Base-by-base conservation (phyloP, 2,797 vertebrate species). In the Pampus argenteus region DNA sequence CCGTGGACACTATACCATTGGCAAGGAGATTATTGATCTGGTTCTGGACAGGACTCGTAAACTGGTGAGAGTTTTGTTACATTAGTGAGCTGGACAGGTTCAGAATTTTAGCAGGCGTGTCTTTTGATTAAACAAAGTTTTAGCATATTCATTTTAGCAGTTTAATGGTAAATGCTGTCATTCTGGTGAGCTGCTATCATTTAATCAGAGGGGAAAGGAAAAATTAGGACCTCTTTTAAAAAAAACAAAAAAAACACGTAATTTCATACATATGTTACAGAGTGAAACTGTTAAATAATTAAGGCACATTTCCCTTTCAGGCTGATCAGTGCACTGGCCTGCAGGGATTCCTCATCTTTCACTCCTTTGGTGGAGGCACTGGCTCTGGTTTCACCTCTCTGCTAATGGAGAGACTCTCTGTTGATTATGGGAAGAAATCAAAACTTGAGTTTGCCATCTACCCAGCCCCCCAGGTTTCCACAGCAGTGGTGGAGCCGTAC, bases 321-420 rank as follows among this genome's bases (percentile, higher is more conserved):
- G 95, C 95, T 48, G 95, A 96, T 78, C 95, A 95, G 68, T 96
- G 95, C 88, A 95, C 95, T 0, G 95, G 95, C 0, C 94, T 97
- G 26, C 96, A 96, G 76, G 95, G 95, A 34, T 96, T 95, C 54
- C 93, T 96, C 3, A 93, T 95, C 74, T 96, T 95, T 71, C 95
- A 87, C 22, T 95, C 93, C 9, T 97, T 96, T 26, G 96, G 95
- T 51, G 96, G 96, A 1, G 95, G 95, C 11, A 96, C 96, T 0
- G 95, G 96, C 18, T 98, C 96, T 51, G 96, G 96, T 28, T 98
- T 98, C 81, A 95, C 96, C 4, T 97, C 96, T 31, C 86, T 98
- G 58, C 85, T 98, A 8, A 97, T 97, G 96, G 95, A 96, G 79
- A 94, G 95, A 64, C 94, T 97, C 13, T 97, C 95, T 23, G 96